These are phyloP conservation scores for Orthonyx spaldingii DNA, from an alignment of 2,113 vertebrate species.

Conservation along the genomic window DNA sequence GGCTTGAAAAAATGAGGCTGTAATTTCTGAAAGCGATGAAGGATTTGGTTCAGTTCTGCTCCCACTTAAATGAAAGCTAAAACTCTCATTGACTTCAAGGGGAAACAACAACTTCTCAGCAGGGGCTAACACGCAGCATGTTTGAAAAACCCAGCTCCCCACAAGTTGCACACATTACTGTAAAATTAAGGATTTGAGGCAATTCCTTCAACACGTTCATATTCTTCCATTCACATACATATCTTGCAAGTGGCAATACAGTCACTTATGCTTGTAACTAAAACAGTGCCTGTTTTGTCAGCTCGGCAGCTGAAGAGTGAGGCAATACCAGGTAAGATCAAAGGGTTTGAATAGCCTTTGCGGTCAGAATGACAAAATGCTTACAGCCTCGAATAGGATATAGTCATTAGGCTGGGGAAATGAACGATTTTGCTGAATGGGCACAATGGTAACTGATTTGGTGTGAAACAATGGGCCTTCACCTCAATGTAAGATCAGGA, in stretches of 20 bases:
- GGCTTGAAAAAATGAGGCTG: background rate
- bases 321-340: constrained; percentile 72
- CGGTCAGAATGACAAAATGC: constrained; percentile 73
- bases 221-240: background rate
- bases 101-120: background rate
- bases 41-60: background rate
- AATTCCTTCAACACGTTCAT: background rate
- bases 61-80: background rate
- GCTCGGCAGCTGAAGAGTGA: background rate
- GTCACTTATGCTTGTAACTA: background rate
- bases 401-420: constrained; percentile 76
- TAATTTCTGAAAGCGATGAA: background rate
- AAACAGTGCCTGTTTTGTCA: background rate
- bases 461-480: constrained; percentile 68
- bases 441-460: constrained; percentile 64
- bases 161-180: background rate
- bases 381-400: constrained; percentile 70
- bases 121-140: background rate
- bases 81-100: background rate
- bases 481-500: constrained; percentile 69
- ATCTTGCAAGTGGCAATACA: background rate
- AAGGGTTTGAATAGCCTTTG: constrained; percentile 63
- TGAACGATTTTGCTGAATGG: constrained; percentile 70
- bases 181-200: background rate
- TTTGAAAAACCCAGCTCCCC: background rate